Evolutionary conservation across 2,888 invertebrate genomes (phyloP).

Genomic region (Calliphora vomitoria): DNA sequence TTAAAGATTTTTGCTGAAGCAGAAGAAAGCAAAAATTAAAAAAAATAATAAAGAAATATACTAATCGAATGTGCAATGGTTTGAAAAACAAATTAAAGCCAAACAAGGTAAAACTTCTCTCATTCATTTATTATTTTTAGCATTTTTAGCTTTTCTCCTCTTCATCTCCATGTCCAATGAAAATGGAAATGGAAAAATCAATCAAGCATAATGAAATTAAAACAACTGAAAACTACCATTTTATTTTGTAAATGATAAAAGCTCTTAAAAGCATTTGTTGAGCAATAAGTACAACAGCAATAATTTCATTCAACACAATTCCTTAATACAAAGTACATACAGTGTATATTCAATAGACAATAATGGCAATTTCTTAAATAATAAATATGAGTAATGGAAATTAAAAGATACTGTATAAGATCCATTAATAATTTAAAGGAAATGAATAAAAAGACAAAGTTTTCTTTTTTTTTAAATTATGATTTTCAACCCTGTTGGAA

Average conservation of each 20-base stretch:
- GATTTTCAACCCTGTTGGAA: no score
- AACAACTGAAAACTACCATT: not conserved
- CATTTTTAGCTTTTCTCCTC: not conserved
- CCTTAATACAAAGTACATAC: no score
- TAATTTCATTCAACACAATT: no score
- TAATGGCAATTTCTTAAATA: not conserved
- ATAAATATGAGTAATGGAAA: no score
- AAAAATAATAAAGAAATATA: conserved; percentile 33
- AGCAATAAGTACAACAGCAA: not conserved
- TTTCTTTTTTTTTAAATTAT: no score
- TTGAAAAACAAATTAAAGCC: conserved; percentile 46
- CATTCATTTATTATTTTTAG: conserved; percentile 12
- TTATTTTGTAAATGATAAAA: not conserved
- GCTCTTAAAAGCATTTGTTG: not conserved
- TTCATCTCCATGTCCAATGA: not conserved
- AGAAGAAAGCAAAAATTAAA: not conserved
- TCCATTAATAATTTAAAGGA: no score
- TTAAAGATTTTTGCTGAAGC: not conserved
- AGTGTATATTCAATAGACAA: not conserved
- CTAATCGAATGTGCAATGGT: conserved; percentile 54
- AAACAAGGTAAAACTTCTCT: conserved; percentile 38
- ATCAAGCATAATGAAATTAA: conserved; percentile 34
- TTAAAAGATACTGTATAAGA: no score
- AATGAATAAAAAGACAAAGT: no score
- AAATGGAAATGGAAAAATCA: conserved; percentile 48